Base-by-base conservation (phyloP, 2,888 invertebrate genomes). In the Hoplodrina ambigua region DNA sequence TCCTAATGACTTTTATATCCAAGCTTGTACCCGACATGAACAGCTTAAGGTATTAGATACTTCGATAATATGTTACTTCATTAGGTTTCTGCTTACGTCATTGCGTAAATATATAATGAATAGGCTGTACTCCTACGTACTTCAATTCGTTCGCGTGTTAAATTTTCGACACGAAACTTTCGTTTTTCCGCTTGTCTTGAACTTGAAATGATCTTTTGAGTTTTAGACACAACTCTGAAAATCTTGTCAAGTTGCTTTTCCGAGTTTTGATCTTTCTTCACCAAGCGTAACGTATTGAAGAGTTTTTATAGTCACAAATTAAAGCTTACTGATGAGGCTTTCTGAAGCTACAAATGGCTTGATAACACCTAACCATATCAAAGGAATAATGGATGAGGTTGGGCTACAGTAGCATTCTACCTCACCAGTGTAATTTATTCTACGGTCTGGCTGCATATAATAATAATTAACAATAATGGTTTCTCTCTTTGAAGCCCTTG, bases 101-200 rank as follows among this genome's bases (percentile, higher is more conserved):
- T 10, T 62, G 44, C 30, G 13, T 70, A 77, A 41, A 41, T 41
- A 11, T 54, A 55, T 63, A 30, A 77, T 59, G 46, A 70, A 59
- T 20, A 52, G 15, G 1, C 50, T 56, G 17, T 46, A 15, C 17
- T 52, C 4, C 25, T 19, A 37, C 11, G 17, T 30, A 33, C 15
- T 17, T 17, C 25, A 50, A 33, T 19, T 59, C 15, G 25, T 74
- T 59, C 58, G 50, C 19, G 46, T 60, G 37, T 56, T 49, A 25
- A 59, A 55, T 20, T 54, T n/a, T 57, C 13, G 15, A 56, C 2
- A 50, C 2, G 2, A 30, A 75, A 55, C 19, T 53, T 72, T n/a
- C 13, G 49, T 44, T 72, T 55, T 67, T 20, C n/a, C 19, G 13
- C 15, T n/a, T 67, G 25, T 41, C 13, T 66, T 37, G 15, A 69